A percentile compares a stretch with the other conserved stretches of the same genome.
These are phyloP conservation scores for Melanogrammus aeglefinus DNA, from an alignment of 2,797 vertebrate species.

Conservation along the genomic window DNA sequence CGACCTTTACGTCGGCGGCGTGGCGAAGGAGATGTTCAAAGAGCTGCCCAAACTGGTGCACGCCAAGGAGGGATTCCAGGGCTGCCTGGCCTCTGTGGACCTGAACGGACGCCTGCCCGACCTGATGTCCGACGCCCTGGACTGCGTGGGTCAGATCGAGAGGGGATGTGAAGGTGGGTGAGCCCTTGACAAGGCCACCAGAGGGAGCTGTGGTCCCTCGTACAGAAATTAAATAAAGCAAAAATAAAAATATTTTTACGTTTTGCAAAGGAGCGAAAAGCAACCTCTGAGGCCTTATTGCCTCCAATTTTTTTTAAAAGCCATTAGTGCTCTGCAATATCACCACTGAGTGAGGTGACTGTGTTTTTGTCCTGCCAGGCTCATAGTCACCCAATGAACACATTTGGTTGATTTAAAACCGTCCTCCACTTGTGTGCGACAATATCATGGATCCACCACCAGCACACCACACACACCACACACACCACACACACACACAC, in stretches of 20 bases:
- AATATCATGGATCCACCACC: neutral
- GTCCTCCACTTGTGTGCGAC: neutral
- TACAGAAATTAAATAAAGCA: neutral
- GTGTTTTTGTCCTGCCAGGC: neutral
- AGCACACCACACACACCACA: neutral
- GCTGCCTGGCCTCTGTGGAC: constrained; percentile 93
- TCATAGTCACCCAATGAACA: neutral
- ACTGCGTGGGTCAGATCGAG: constrained; percentile 95
- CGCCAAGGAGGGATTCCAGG: constrained; percentile 94
- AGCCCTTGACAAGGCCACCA: neutral
- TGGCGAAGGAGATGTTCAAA: constrained; percentile 92
- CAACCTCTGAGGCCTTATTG: neutral
- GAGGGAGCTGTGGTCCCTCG: neutral
- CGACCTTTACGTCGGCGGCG: constrained; percentile 90
- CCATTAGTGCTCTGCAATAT: neutral
- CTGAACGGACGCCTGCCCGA: constrained; percentile 93
- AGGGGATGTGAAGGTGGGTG: constrained; percentile 93
- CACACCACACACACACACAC: too few relatives aligned
- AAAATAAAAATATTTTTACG: too few relatives aligned
- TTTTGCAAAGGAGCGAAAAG: neutral
- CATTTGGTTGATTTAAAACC: neutral
- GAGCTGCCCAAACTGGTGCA: constrained; percentile 93
- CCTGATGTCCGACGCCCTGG: constrained; percentile 91
- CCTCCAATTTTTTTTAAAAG: neutral
- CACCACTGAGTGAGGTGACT: neutral